phyloP scores from a whole-genome alignment of 2,888 invertebrate species.

The Liodrosophila aerea region DNA sequence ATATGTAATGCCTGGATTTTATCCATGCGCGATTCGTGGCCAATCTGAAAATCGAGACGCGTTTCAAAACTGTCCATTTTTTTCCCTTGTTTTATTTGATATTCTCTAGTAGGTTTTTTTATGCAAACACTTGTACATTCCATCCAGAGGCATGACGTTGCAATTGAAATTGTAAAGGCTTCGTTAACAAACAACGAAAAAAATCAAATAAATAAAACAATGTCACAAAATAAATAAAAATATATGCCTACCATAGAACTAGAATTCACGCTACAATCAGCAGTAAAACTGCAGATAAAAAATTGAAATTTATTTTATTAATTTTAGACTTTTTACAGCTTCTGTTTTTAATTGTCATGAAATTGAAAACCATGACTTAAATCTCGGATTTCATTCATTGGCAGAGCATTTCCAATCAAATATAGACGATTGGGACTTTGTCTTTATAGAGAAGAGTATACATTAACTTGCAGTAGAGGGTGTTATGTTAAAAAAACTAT shows the following conservation, averaged over 20 bases:
- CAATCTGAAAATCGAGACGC: slow-evolving; percentile 38
- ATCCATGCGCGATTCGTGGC: slow-evolving; percentile 13
- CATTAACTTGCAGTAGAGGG: background rate
- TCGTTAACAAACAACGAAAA: slow-evolving; percentile 18
- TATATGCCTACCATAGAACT: too few relatives aligned
- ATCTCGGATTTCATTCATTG: too few relatives aligned
- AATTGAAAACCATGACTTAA: too few relatives aligned
- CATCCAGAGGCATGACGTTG: slow-evolving; percentile 14
- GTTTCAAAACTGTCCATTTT: slow-evolving; percentile 38
- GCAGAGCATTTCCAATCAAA: too few relatives aligned
- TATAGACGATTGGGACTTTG: too few relatives aligned
- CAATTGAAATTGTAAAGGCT: slow-evolving; percentile 37
- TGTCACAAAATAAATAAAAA: too few relatives aligned
- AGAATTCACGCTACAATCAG: background rate
- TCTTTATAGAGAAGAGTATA: too few relatives aligned
- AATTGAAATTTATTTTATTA: slow-evolving; percentile 23
- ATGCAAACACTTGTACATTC: slow-evolving; percentile 34
- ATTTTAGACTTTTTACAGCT: slow-evolving; percentile 2
- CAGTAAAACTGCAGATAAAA: background rate
- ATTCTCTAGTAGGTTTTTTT: slow-evolving; percentile 24
- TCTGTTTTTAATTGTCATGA: too few relatives aligned
- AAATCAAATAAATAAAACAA: slow-evolving; percentile 23
- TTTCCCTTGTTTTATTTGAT: slow-evolving; percentile 27
- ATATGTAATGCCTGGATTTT: slow-evolving; percentile 47
- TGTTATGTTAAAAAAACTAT: background rate